Conservation (phyloP, 1,140 invertebrate genomes). For the Diachasma alloeum region DNA sequence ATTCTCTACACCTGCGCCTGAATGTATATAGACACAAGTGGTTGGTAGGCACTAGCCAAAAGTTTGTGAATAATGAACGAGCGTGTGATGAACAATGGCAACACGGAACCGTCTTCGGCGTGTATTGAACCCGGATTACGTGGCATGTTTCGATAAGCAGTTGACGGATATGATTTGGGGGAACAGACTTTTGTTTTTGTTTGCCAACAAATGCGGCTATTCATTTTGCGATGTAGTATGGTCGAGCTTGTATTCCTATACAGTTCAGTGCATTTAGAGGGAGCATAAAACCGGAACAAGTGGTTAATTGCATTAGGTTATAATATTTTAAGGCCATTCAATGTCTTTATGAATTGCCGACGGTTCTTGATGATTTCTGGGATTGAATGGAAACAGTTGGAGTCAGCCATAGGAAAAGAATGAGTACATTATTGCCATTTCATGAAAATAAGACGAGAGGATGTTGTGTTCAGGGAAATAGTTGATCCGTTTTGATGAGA, state of each 20-base stretch:
- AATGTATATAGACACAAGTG: background rate
- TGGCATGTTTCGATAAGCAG: background rate
- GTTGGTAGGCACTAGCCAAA: background rate
- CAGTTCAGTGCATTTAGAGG: background rate
- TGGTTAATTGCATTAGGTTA: background rate
- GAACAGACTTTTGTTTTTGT: too few relatives aligned
- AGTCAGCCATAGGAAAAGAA: background rate
- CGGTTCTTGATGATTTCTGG: background rate
- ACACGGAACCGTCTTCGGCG: background rate
- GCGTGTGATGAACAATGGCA: background rate
- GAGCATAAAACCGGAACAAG: background rate
- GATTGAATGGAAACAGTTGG: background rate
- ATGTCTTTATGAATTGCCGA: background rate
- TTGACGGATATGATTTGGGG: background rate
- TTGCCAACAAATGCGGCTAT: too few relatives aligned
- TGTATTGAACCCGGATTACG: conserved; percentile 7
- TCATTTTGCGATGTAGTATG: too few relatives aligned
- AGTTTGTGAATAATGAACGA: background rate
- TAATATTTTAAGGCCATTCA: background rate
- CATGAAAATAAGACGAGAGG: too few relatives aligned
- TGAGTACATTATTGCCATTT: too few relatives aligned
- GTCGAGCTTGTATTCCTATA: background rate
- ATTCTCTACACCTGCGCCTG: background rate
- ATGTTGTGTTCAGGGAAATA: too few relatives aligned
- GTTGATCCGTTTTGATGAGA: too few relatives aligned